These are phyloP conservation scores for Saxidomus purpurata DNA, from an alignment of 1,140 invertebrate species.

Conservation along the genomic window DNA sequence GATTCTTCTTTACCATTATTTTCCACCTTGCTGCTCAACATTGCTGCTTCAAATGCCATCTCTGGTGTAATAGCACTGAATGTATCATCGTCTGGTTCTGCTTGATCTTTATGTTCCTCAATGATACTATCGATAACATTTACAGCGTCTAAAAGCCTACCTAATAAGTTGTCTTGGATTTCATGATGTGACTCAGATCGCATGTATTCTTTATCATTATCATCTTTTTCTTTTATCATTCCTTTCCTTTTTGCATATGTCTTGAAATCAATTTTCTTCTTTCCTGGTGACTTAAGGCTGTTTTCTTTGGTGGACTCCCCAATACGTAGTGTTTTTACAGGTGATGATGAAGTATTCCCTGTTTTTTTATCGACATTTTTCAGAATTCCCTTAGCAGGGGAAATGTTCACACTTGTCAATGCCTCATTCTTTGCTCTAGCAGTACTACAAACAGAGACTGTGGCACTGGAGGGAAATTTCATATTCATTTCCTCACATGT, in stretches of 20 bases:
- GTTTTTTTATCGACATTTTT: neutral
- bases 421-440: too few relatives aligned
- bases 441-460: neutral
- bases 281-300: neutral
- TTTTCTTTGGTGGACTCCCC: too few relatives aligned
- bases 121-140: constrained; percentile 36
- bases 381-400: neutral
- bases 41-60: constrained; percentile 15
- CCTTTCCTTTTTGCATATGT: constrained; percentile 24
- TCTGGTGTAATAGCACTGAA: constrained; percentile 32
- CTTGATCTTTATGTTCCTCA: constrained; percentile 5
- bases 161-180: neutral
- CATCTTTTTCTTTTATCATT: constrained; percentile 4
- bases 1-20: neutral
- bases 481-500: neutral
- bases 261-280: constrained; percentile 42
- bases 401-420: neutral
- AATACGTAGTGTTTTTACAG: neutral
- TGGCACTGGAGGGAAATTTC: neutral
- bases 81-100: neutral
- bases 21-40: neutral
- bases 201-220: constrained; percentile 2
- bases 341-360: neutral
- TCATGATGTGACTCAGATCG: neutral
- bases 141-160: constrained; percentile 7